These are phyloP conservation scores for Cotesia glomerata DNA, from an alignment of 1,140 invertebrate genomes.

Conservation along the genomic window DNA sequence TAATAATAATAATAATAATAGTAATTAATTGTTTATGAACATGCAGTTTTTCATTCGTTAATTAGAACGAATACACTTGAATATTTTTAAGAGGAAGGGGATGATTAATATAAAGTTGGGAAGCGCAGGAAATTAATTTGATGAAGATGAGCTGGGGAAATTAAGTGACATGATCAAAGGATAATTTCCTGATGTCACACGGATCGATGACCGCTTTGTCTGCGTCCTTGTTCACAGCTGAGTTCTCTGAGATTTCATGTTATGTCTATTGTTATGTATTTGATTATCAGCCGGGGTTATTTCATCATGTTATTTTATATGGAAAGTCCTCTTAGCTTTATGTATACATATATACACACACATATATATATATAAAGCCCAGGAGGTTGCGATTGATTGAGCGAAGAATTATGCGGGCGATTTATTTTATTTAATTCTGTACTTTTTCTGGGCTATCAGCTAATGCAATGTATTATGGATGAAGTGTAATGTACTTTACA, in stretches of 20 bases:
- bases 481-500: constrained; percentile 18
- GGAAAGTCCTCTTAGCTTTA: too few species aligned
- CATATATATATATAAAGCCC: too few species aligned
- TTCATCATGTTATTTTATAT: too few species aligned
- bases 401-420: neutral
- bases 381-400: neutral
- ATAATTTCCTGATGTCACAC: constrained; percentile 48
- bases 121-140: neutral
- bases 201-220: constrained; percentile 35
- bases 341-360: too few species aligned
- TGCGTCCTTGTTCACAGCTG: neutral
- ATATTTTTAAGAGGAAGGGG: too few species aligned
- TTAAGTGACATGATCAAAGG: constrained; percentile 24
- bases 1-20: too few species aligned
- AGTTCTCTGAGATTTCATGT: neutral
- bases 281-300: too few species aligned
- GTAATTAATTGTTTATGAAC: too few species aligned
- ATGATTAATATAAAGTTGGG: neutral
- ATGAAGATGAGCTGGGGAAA: constrained; percentile 15
- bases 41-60: too few species aligned
- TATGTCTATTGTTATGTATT: neutral
- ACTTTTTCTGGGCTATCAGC: constrained; percentile 32
- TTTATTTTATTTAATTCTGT: neutral
- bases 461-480: constrained; percentile 54
- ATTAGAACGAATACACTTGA: too few species aligned